Evolutionary conservation across 2,797 vertebrate genomes (phyloP).

Genomic region (Cyclopterus lumpus): DNA sequence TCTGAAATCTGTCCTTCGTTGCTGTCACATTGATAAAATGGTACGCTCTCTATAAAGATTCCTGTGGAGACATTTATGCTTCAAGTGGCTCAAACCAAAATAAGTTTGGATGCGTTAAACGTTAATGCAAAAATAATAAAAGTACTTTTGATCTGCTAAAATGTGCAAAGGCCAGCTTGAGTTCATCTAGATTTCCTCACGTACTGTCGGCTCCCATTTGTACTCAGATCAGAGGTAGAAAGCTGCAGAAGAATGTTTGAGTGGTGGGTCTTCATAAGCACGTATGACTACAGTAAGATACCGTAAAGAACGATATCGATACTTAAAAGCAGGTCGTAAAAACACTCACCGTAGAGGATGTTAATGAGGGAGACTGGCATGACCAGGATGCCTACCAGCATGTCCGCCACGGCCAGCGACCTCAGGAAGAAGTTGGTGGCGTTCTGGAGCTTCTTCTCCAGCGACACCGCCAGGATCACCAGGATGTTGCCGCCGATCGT

Average conservation of each 20-base stretch:
- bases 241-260: conserved; percentile 14
- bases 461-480: conserved; percentile 94
- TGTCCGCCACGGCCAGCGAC: conserved; percentile 95
- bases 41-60: no score
- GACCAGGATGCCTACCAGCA: conserved; percentile 97
- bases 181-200: conserved; percentile 17
- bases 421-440: conserved; percentile 98
- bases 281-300: background rate
- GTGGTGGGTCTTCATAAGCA: conserved; percentile 9
- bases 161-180: conserved; percentile 25
- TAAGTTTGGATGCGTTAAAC: background rate
- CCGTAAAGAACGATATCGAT: no score
- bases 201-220: conserved; percentile 11
- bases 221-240: no score
- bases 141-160: background rate
- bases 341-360: conserved; percentile 95
- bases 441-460: conserved; percentile 97
- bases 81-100: no score
- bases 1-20: no score
- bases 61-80: no score
- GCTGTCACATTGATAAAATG: background rate
- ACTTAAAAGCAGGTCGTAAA: background rate
- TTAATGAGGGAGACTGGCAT: conserved; percentile 95
- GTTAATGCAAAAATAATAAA: background rate
- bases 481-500: conserved; percentile 95